Evolutionary conservation across 2,113 vertebrate genomes (phyloP), one percentile per base, ranked within the genome.

Genomic region (Lynx canadensis): DNA sequence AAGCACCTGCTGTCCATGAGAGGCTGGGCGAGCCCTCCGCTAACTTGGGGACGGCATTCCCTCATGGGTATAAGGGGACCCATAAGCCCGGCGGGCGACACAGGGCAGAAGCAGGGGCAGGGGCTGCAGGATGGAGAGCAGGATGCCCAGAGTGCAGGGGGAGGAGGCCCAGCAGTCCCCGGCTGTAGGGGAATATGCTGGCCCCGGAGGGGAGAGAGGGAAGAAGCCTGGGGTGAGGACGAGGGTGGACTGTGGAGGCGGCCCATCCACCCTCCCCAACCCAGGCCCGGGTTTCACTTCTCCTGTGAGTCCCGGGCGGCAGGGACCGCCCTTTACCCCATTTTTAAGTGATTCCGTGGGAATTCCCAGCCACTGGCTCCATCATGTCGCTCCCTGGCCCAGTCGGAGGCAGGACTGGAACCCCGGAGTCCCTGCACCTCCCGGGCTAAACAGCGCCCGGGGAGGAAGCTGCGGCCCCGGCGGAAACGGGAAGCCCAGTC

Each of bases 1-100:
- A 1, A 0, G 4, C 2, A 1, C 11, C 60, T 25, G 50, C 73
- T 11, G 2, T 52, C 41, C 3, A 0, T 1, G 86, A 6, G n/a
- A 11, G 12, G 29, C 79, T 5, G 55, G 36, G n/a, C 9, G 33
- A 29, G 27, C 18, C 19, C 55, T 48, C 2, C 5, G 5, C 10
- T 33, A 27, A 13, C 66, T 5, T 7, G 69, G 41, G 1, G 79
- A 4, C 12, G 0, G 8, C 18, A 38, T 5, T 29, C 48, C 33
- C 60, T 85, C 8, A 0, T 78, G 50, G 25, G 16, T 16, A 4
- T 9, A 10, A 38, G 0, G 3, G 15, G 45, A 41, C 41, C 36
- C 55, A 4, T 2, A 18, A 18, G 31, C 65, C 55, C 3, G 55
- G 55, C 3, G 12, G 18, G 23, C 7, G 66, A 52, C 1, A 6